Base-by-base conservation (phyloP, 2,113 vertebrate genomes). In the Helogale parvula region DNA sequence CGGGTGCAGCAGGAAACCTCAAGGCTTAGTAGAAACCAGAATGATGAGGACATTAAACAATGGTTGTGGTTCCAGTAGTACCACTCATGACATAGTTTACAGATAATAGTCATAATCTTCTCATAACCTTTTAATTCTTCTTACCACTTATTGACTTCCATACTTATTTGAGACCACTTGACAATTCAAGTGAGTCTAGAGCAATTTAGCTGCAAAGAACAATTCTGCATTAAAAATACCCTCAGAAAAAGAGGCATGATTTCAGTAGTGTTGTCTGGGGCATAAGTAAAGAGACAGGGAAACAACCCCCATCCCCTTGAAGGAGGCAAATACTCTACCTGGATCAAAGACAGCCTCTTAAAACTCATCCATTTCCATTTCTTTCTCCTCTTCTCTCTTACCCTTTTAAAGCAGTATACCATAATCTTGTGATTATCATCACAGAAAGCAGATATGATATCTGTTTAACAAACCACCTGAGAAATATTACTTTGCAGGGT, bases 221-320 rank as follows among this genome's bases (percentile, higher is more conserved):
- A 92, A 94, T 33, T 69, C 31, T 69, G n/a, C 27, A 72, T 65
- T 90, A 80, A 96, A 88, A 97, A 68, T 66, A n/a, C 63, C 50
- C 79, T 76, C 81, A 88, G n/a, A 52, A 82, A 91, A 93, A 68
- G 41, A 57, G 29, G 13, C 0, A 47, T 45, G 63, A 91, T 38
- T 76, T 82, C 45, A 31, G 38, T 29, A 31, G 45, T 12, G 6
- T 41, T 65, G 25, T 88, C 74, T 88, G 13, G 25, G 10, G 7
- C 15, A 45, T 50, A n/a, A 66, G 21, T 60, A 50, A 25, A 90
- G 21, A 90, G 33, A 65, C 0, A 33, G 12, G 7, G 15, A 54
- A 86, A 11, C 10, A 41, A 90, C 12, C 60, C 27, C 23, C 7
- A 77, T 16, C 35, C 11, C 7, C 12, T 33, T 2, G 33, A 72